These are phyloP conservation scores for Hemicordylus capensis DNA, from an alignment of 2,113 vertebrate genomes.

Conservation along the genomic window DNA sequence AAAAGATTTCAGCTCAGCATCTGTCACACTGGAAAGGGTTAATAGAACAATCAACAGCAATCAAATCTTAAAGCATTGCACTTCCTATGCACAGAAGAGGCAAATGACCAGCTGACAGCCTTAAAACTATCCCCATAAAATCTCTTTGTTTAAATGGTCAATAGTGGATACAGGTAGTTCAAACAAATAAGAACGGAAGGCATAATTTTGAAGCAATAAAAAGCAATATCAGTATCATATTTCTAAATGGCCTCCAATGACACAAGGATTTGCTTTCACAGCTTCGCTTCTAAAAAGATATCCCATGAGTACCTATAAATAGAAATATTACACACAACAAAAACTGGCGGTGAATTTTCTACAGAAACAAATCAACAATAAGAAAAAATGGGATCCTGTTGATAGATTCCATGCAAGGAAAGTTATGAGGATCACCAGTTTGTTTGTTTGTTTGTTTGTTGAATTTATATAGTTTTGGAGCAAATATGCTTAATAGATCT, in stretches of 20 bases:
- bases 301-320: not conserved
- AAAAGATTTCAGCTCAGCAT: constrained; percentile 42
- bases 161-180: not conserved
- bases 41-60: constrained; percentile 37
- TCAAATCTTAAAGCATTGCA: constrained; percentile 21
- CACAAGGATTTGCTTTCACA: not conserved
- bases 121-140: constrained; percentile 3
- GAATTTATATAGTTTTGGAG: too few species aligned
- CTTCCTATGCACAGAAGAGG: not conserved
- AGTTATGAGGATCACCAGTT: not conserved
- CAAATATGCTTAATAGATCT: not conserved
- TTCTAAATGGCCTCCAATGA: not conserved
- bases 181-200: not conserved
- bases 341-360: not conserved
- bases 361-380: not conserved
- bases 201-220: not conserved
- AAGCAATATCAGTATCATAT: not conserved
- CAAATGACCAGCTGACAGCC: not conserved
- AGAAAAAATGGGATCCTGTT: not conserved
- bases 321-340: not conserved
- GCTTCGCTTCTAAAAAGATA: not conserved
- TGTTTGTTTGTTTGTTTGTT: too few species aligned
- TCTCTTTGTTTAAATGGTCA: not conserved
- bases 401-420: not conserved
- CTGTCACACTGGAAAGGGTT: not conserved